Conservation (phyloP, 2,888 invertebrate species). For the Nomada hirtipes region DNA sequence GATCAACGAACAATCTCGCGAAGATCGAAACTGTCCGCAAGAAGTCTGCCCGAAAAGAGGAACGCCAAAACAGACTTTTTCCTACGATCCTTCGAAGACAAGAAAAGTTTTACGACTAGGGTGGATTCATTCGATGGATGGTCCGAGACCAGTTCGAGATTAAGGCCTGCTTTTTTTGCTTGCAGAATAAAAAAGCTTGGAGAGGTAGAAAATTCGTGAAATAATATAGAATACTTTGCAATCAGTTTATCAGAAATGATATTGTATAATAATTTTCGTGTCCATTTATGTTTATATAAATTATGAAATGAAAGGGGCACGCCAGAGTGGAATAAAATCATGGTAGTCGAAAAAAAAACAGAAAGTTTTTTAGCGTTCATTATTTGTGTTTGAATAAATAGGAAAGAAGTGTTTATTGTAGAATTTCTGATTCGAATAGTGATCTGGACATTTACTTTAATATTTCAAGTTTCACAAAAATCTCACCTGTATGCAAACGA, state of each 20-base stretch:
- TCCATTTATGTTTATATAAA: too few species aligned
- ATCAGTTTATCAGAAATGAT: too few species aligned
- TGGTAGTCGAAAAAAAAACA: too few species aligned
- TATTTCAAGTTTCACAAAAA: background rate
- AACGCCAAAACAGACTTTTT: constrained; percentile 43
- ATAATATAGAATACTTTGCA: too few species aligned
- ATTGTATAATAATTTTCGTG: too few species aligned
- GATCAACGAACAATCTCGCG: constrained; percentile 36
- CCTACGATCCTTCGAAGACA: background rate
- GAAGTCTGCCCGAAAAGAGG: constrained; percentile 19
- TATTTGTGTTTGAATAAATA: background rate
- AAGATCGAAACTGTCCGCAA: constrained; percentile 36
- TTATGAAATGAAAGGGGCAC: too few species aligned
- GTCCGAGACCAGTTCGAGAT: background rate
- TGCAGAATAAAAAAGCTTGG: background rate
- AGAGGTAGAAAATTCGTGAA: background rate
- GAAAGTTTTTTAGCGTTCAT: too few species aligned
- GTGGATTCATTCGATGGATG: background rate
- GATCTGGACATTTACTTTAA: background rate
- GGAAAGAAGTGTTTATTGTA: background rate
- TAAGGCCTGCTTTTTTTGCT: background rate
- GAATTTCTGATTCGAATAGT: too few species aligned
- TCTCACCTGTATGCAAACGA: background rate
- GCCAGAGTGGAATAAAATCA: too few species aligned
- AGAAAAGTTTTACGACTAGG: constrained; percentile 13